These are phyloP conservation scores for Capreolus pygargus DNA, from an alignment of 2,113 vertebrate genomes.

Conservation along the genomic window DNA sequence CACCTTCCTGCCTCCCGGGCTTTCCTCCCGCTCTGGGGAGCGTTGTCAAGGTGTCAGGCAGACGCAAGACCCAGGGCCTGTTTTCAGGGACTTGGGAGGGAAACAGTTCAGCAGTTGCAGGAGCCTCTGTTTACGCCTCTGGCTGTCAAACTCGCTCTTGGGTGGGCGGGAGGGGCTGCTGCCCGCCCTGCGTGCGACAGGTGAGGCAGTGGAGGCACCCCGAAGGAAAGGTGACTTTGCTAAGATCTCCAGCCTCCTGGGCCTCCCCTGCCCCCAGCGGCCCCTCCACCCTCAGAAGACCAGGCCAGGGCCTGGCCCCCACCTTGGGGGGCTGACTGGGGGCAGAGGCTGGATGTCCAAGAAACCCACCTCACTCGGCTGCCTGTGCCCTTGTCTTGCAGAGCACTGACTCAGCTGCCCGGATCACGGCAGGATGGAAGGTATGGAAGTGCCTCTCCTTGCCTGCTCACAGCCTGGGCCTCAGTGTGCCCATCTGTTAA, in stretches of 20 bases:
- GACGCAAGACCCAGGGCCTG: neutral
- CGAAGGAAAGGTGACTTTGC: neutral
- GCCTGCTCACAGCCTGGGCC: neutral
- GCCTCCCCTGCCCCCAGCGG: neutral
- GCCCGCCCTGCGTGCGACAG: neutral
- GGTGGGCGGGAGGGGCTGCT: neutral
- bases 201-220: neutral
- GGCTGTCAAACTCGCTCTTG: neutral
- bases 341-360: neutral
- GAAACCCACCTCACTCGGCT: neutral
- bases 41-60: neutral
- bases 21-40: neutral
- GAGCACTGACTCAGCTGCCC: neutral
- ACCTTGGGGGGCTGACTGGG: neutral
- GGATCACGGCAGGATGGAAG: constrained; percentile 59
- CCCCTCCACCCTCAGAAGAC: neutral
- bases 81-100: neutral
- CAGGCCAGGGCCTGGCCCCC: neutral
- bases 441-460: neutral
- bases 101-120: neutral
- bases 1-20: neutral
- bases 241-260: neutral
- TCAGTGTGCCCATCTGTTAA: neutral
- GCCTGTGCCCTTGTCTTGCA: constrained; percentile 59
- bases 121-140: neutral